Base-by-base conservation (phyloP, 2,888 invertebrate genomes). In the Sicus ferrugineus region DNA sequence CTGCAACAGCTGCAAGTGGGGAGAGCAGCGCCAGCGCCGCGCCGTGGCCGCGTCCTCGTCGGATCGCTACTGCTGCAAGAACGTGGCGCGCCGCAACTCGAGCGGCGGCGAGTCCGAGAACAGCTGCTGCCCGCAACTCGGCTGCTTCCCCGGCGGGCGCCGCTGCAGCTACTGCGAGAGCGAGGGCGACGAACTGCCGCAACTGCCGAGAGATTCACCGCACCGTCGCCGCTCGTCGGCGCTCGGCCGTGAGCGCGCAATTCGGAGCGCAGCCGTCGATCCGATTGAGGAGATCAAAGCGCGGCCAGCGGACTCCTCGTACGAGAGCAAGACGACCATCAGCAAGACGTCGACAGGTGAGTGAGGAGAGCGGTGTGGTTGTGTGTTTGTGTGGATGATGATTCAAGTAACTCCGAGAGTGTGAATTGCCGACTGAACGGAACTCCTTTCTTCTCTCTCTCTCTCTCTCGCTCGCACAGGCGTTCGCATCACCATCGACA, bases 311-410 rank as follows among this genome's bases (percentile, higher is more conserved):
- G 78, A 79, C 63, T 72, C 73, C 23, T 77, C 78, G 4, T 84
- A 84, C 71, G 77, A 81, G 42, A 84, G 84, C 72, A 83, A 81
- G 68, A 84, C 84, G 5, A 84, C 84, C 31, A 83, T 84, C 68
- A 77, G 81, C 21, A 84, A 81, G 72, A 84, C 80, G 21, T 75
- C 80, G 11, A 76, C 77, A 61, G 84, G 84, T 84, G 73, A 71
- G 75, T 70, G 48, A n/a, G 9, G 48, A 59, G 2, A 61, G 3
- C 7, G 26, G 7, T 16, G 26, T 9, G 26, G 26, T 23, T 54
- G 19, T 28, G 4, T 54, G 59, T 1, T 3, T 2, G 21, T 1
- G 61, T 6, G 23, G 38, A 19, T 11, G 38, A 31, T 9, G 59
- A 14, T 34, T 7, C 0, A 14, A 14, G 34, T 9, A 34, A 34